Percentiles rank a stretch among this genome's conserved stretches.
These are phyloP conservation scores for Tenebrio molitor DNA, from an alignment of 1,140 invertebrate genomes.

Conservation along the genomic window DNA sequence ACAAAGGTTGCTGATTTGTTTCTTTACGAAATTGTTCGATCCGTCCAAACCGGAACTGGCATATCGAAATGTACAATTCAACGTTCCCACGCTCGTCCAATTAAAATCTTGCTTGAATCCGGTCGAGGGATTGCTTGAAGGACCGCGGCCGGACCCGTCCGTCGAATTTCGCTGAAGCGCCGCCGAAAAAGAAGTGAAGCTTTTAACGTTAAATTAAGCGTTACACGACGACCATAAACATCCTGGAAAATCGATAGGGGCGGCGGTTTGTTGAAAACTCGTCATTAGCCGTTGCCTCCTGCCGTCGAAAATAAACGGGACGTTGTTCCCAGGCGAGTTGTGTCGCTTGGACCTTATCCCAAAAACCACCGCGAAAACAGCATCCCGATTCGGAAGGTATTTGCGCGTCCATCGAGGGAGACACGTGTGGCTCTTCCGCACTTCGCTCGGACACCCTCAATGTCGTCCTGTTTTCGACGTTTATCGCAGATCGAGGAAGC, in stretches of 20 bases:
- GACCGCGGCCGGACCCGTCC: conserved; percentile 12
- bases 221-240: conserved; percentile 34
- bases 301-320: conserved; percentile 12
- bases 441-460: neutral
- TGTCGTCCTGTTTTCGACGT: neutral
- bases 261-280: conserved; percentile 15
- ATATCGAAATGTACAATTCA: too few species aligned
- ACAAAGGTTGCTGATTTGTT: too few species aligned
- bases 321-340: neutral
- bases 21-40: too few species aligned
- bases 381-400: conserved; percentile 15
- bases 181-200: conserved; percentile 21
- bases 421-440: neutral
- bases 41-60: too few species aligned
- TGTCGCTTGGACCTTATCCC: conserved; percentile 15
- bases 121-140: too few species aligned
- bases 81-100: too few species aligned
- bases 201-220: conserved; percentile 36
- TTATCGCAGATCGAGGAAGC: too few species aligned
- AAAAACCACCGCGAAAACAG: conserved; percentile 12
- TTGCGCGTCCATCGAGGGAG: too few species aligned
- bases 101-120: too few species aligned
- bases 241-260: conserved; percentile 16
- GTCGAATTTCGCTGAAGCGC: conserved; percentile 13
- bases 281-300: conserved; percentile 4